Conservation (phyloP, 2,113 vertebrate species). For the Vulpes lagopus region DNA sequence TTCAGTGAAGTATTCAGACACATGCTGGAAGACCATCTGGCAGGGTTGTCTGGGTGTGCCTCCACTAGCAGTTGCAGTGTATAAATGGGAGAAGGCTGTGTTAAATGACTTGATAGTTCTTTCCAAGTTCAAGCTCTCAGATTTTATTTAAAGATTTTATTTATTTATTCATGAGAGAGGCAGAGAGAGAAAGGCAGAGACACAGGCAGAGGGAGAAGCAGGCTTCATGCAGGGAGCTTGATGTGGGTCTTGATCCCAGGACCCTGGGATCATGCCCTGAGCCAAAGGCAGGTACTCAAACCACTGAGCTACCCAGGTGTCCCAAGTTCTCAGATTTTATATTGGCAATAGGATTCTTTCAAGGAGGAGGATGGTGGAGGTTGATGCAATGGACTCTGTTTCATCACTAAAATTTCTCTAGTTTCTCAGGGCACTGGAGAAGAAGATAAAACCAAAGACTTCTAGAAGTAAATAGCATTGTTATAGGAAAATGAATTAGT, state of each 20-base stretch:
- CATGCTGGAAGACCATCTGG: background rate
- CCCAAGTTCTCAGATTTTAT: background rate
- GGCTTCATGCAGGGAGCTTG: too few species aligned
- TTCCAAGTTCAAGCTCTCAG: background rate
- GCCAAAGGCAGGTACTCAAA: too few species aligned
- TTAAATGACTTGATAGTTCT: background rate
- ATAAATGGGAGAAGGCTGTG: background rate
- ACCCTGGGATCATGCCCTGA: too few species aligned
- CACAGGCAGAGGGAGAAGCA: too few species aligned
- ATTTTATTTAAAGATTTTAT: too few species aligned
- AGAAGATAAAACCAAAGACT: background rate
- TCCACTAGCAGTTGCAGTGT: background rate
- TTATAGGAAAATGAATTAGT: background rate
- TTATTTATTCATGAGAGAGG: too few species aligned
- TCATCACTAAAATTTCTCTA: background rate
- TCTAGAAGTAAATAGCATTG: background rate
- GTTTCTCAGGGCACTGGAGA: background rate
- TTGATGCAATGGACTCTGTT: background rate
- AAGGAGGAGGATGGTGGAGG: rapidly evolving
- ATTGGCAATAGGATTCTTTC: background rate
- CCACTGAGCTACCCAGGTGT: too few species aligned
- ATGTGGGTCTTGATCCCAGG: too few species aligned
- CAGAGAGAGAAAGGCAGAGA: too few species aligned
- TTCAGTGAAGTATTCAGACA: background rate
- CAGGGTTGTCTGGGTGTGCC: background rate